Percentiles rank a stretch among this genome's conserved stretches.
Conservation (phyloP, 2,113 vertebrate genomes). For the Forbesichthys papilliferus region DNA sequence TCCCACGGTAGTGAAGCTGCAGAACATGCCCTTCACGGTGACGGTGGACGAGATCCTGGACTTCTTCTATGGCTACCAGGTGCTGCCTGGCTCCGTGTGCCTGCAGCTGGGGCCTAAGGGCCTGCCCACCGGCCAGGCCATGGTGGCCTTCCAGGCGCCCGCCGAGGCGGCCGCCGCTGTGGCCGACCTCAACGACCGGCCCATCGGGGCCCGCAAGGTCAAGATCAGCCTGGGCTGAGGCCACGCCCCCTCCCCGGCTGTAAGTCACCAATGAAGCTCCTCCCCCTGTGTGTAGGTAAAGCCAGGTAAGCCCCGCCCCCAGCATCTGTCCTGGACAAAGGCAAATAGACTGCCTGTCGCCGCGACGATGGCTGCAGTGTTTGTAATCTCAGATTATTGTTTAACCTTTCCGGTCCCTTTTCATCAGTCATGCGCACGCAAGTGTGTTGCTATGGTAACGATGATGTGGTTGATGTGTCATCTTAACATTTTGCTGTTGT, state of each 20-base stretch:
- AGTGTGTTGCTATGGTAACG: slow-evolving; percentile 37
- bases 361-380: no score
- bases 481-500: background rate
- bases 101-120: slow-evolving; percentile 98
- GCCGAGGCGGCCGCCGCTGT: slow-evolving; percentile 96
- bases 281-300: slow-evolving; percentile 31
- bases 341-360: slow-evolving; percentile 9
- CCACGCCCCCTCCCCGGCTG: background rate
- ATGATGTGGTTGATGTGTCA: slow-evolving; percentile 13
- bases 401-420: no score
- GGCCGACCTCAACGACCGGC: slow-evolving; percentile 96
- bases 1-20: slow-evolving; percentile 95
- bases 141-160: slow-evolving; percentile 96
- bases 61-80: slow-evolving; percentile 99
- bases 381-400: no score
- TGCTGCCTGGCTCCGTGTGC: slow-evolving; percentile 94
- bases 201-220: slow-evolving; percentile 96
- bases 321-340: slow-evolving; percentile 17
- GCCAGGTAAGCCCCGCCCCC: slow-evolving; percentile 31
- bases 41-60: slow-evolving; percentile 97
- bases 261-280: slow-evolving; percentile 14
- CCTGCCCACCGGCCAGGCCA: slow-evolving; percentile 95
- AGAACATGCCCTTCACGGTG: slow-evolving; percentile 98
- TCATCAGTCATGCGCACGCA: slow-evolving; percentile 16
- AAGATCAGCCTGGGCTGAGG: slow-evolving; percentile 92